phyloP scores from a whole-genome alignment of 2,797 vertebrate genomes.

The Botia kubotai region DNA sequence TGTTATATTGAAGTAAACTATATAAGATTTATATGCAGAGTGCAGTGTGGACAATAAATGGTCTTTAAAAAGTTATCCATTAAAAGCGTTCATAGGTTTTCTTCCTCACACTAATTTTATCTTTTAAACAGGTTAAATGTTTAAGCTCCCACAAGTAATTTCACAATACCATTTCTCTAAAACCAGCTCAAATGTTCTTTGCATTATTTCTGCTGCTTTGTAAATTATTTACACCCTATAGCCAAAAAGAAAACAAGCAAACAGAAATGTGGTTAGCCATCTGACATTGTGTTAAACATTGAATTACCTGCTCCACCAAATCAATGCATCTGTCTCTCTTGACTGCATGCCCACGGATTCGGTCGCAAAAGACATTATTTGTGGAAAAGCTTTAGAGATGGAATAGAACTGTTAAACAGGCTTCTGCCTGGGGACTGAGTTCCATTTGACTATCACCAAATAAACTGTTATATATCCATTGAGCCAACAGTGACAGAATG shows the following conservation, averaged over 20 bases:
- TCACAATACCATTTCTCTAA: background rate
- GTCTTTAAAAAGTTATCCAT: conserved; percentile 32
- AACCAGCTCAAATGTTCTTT: background rate
- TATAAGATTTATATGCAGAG: conserved; percentile 18
- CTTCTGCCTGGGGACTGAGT: conserved; percentile 7
- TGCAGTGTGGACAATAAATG: conserved; percentile 24
- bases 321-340: background rate
- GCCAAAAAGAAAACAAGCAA: background rate
- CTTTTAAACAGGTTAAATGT: conserved; percentile 2
- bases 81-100: conserved; percentile 12
- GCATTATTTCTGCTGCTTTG: background rate
- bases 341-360: background rate
- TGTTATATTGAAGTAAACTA: conserved; percentile 28
- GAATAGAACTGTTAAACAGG: conserved; percentile 34
- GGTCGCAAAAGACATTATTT: conserved; percentile 7
- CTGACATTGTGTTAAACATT: conserved; percentile 9
- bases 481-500: conserved; percentile 2
- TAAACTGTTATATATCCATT: background rate
- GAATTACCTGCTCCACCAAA: background rate
- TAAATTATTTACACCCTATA: background rate
- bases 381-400: conserved; percentile 16
- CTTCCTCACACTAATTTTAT: background rate
- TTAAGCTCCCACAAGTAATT: background rate
- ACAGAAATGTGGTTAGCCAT: background rate
- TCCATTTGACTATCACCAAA: conserved; percentile 24